phyloP scores from a whole-genome alignment of 2,888 invertebrate genomes.

The Ashinkailepas kermadecensis region DNA sequence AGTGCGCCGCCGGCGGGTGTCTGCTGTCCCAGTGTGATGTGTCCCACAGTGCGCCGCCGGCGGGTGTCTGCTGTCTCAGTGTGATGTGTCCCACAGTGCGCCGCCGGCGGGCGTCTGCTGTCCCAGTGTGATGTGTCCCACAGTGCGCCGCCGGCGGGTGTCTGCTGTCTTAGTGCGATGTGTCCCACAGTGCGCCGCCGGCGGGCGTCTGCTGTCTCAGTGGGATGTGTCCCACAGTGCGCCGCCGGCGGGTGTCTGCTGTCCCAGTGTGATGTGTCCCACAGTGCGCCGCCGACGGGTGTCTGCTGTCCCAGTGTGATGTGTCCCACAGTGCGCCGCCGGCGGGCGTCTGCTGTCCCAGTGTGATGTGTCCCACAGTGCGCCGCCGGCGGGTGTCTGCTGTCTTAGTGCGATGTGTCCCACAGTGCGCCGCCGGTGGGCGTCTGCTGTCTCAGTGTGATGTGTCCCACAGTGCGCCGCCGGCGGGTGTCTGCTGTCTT shows the following conservation, averaged over 20 bases:
- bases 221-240: too few relatives aligned
- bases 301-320: too few relatives aligned
- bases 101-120: not conserved
- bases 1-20: constrained; percentile 41
- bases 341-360: not conserved
- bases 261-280: too few relatives aligned
- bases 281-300: too few relatives aligned
- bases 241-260: too few relatives aligned
- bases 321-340: too few relatives aligned
- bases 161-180: constrained; percentile 35
- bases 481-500: not conserved
- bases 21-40: not conserved
- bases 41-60: constrained; percentile 32
- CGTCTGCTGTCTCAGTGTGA: not conserved
- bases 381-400: too few relatives aligned
- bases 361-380: not conserved
- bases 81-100: constrained; percentile 42
- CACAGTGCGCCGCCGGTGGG: too few relatives aligned
- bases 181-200: too few relatives aligned
- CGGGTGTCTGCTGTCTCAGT: not conserved
- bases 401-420: too few relatives aligned
- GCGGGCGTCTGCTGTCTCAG: not conserved
- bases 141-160: constrained; percentile 53
- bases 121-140: not conserved
- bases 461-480: too few relatives aligned